Evolutionary conservation across 2,113 vertebrate genomes (phyloP), one percentile per base, ranked within the genome.

Genomic region (Callopanchax toddi): DNA sequence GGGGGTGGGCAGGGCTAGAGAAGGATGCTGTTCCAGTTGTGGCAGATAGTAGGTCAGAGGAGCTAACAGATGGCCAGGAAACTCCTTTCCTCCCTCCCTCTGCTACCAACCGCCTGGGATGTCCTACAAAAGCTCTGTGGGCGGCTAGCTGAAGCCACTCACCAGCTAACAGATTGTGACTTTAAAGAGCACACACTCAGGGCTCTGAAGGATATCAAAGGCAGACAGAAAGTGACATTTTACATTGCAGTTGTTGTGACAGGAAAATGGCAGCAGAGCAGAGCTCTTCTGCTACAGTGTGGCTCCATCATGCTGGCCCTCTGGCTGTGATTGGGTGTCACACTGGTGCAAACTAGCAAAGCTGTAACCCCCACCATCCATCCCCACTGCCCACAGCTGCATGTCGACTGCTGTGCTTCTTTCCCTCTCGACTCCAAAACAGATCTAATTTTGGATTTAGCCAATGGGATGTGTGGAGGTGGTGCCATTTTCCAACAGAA

Each of bases 1-100:
- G 44, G 17, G 37, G 67, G 51, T 12, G 55, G 50, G 72, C 26
- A 11, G 46, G 46, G 70, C 64, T 54, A 63, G 56, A 79, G 87
- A 21, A 46, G 75, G 74, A 81, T 64, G 59, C 65, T 81, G 85
- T 72, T 91, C 90, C 89, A 91, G 89, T 91, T 91, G 91, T 90
- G 83, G 83, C 79, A 81, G 85, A 89, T 87, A 91, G 87, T 91
- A 91, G 90, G 91, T 92, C 91, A 92, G 81, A 85, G 86, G 76
- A 85, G 78, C 68, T 70, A 88, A 89, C 90, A 91, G 91, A 92
- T 91, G 90, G 89, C 72, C 84, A 85, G 84, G 86, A 85, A 88
- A 89, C 84, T 81, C 89, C 87, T 84, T 86, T 51, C 81, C 84
- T 75, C 69, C 60, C 76, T 75, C 66, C 83, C 70, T 81, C 70